These are phyloP conservation scores for Apis cerana DNA, from an alignment of 1,140 invertebrate genomes.

Conservation along the genomic window DNA sequence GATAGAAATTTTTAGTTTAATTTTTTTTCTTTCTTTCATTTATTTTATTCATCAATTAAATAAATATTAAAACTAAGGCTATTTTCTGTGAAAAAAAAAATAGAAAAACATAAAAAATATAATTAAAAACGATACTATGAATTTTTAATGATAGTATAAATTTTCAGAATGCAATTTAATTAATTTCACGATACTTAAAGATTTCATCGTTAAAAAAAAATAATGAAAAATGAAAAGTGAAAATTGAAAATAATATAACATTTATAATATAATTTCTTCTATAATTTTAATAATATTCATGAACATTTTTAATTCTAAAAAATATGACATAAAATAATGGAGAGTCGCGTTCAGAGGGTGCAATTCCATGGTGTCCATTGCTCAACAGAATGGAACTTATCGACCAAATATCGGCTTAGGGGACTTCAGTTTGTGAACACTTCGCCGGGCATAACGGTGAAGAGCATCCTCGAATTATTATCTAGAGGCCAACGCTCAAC, in stretches of 20 bases:
- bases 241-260: too few species aligned
- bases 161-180: not conserved
- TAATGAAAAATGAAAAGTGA: too few species aligned
- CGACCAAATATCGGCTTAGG: conserved; percentile 54
- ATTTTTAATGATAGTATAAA: not conserved
- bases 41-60: not conserved
- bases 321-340: too few species aligned
- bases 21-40: not conserved
- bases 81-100: not conserved
- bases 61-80: not conserved
- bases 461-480: conserved; percentile 37
- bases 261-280: too few species aligned
- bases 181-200: not conserved
- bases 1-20: conserved; percentile 4
- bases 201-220: not conserved
- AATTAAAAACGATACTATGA: conserved; percentile 1
- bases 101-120: not conserved
- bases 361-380: not conserved
- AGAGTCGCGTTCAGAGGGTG: too few species aligned
- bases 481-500: conserved; percentile 1
- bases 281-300: not conserved
- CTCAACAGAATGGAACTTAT: conserved; percentile 36
- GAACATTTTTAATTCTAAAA: too few species aligned
- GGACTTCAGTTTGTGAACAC: not conserved
- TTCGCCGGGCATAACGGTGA: conserved; percentile 17